phyloP scores from a whole-genome alignment of 2,797 vertebrate species.

The Karalla daura region DNA sequence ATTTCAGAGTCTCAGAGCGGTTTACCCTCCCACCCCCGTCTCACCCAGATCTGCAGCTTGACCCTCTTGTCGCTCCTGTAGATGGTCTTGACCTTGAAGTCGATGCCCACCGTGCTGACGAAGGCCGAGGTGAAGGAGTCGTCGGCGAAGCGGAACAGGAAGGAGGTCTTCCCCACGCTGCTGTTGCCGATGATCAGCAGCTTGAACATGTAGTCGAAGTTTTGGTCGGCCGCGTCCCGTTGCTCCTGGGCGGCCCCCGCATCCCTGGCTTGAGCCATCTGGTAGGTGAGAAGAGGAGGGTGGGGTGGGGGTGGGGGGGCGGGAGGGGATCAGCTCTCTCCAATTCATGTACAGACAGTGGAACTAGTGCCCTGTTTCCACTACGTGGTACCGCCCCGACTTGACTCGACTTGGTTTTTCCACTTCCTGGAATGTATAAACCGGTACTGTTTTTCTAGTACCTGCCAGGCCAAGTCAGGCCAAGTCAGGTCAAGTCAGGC shows the following conservation, averaged over 20 bases:
- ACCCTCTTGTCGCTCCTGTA: conserved; percentile 91
- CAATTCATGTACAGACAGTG: background rate
- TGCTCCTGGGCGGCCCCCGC: conserved; percentile 68
- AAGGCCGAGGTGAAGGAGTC: conserved; percentile 93
- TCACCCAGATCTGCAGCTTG: conserved; percentile 94
- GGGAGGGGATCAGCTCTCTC: background rate
- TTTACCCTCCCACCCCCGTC: conserved; percentile 6
- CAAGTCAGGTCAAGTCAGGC: no score
- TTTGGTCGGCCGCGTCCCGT: conserved; percentile 90
- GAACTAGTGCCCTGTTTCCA: background rate
- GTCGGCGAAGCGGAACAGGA: conserved; percentile 92
- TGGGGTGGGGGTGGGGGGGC: no score
- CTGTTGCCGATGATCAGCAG: conserved; percentile 92
- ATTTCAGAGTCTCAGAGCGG: background rate
- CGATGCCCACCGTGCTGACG: conserved; percentile 93
- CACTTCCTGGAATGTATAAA: no score
- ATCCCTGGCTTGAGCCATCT: conserved; percentile 89
- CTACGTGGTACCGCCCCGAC: no score
- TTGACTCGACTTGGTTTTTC: no score
- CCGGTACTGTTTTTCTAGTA: no score
- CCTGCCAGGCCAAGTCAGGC: no score
- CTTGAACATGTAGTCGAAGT: conserved; percentile 96
- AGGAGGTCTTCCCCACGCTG: conserved; percentile 94
- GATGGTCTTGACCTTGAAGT: conserved; percentile 95
- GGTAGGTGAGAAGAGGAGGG: background rate